These are phyloP conservation scores for Tokudaia muenninki DNA, from an alignment of 2,797 vertebrate species.

Conservation along the genomic window DNA sequence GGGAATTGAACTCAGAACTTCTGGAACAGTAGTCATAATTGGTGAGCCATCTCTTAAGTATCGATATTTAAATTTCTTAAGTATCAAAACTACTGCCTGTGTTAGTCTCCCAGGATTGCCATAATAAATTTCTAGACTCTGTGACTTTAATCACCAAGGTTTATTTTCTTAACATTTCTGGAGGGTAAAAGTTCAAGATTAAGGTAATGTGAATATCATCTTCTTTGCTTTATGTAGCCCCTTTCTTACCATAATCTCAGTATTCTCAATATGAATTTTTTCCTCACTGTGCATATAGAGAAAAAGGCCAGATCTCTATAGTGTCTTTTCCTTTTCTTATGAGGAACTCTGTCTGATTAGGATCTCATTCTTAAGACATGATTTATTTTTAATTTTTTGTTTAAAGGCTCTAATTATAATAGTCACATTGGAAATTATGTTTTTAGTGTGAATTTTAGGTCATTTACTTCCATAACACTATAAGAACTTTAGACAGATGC, in stretches of 20 bases:
- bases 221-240: background rate
- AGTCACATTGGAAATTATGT: background rate
- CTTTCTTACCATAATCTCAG: background rate
- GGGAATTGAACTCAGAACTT: background rate
- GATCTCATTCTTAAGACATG: background rate
- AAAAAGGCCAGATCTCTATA: background rate
- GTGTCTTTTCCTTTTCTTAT: background rate
- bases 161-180: slow-evolving; percentile 40
- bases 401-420: slow-evolving; percentile 9
- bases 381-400: slow-evolving; percentile 26
- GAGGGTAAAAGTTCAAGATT: slow-evolving; percentile 17
- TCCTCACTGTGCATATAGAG: background rate
- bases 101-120: background rate
- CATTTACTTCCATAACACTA: background rate
- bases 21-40: no score
- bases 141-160: slow-evolving; percentile 34
- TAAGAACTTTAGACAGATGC: slow-evolving; percentile 43
- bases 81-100: background rate
- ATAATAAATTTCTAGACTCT: background rate
- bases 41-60: background rate
- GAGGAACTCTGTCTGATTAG: background rate
- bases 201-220: background rate
- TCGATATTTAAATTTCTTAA: background rate
- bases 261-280: background rate
- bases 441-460: slow-evolving; percentile 14